A percentile compares a stretch with the other conserved stretches of the same genome.
These are phyloP conservation scores for Dichetophora obliterata DNA, from an alignment of 2,888 invertebrate genomes.

Conservation along the genomic window DNA sequence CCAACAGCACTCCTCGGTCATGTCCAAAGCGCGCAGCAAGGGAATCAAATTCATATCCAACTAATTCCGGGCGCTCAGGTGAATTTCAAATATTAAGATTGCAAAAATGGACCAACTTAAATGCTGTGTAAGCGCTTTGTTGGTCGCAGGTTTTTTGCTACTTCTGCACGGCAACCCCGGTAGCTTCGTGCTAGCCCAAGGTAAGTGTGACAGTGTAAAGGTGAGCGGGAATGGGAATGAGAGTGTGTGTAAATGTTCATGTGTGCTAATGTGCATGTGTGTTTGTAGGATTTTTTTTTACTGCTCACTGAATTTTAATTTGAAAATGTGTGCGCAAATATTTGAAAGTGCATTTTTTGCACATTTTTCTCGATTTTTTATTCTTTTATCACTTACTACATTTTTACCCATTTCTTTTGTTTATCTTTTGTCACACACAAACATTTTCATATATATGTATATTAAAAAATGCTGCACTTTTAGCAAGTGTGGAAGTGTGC, in stretches of 20 bases:
- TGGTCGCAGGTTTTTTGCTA: slow-evolving; percentile 54
- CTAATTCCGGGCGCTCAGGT: slow-evolving; percentile 44
- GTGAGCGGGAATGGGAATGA: slow-evolving; percentile 9
- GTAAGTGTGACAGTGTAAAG: slow-evolving; percentile 49
- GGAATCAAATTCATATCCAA: slow-evolving; percentile 33
- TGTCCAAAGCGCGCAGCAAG: slow-evolving; percentile 28
- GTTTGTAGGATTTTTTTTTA: slow-evolving; percentile 18
- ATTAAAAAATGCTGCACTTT: background rate
- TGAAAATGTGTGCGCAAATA: slow-evolving; percentile 48
- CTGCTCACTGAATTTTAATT: slow-evolving; percentile 47
- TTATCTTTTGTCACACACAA: background rate
- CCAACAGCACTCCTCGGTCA: background rate
- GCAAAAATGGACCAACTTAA: slow-evolving; percentile 53
- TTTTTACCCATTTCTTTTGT: background rate
- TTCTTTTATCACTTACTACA: slow-evolving; percentile 2
- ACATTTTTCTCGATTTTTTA: slow-evolving; percentile 27
- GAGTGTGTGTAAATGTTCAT: slow-evolving; percentile 14
- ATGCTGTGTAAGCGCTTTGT: slow-evolving; percentile 55
- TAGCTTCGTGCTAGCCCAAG: slow-evolving; percentile 55
- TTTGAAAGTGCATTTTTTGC: slow-evolving; percentile 43
- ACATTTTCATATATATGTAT: slow-evolving; percentile 22
- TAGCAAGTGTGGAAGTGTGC: slow-evolving; percentile 7
- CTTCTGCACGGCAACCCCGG: slow-evolving; percentile 43
- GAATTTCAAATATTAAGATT: slow-evolving; percentile 51
- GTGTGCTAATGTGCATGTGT: slow-evolving; percentile 10